phyloP scores from a whole-genome alignment of 2,113 vertebrate genomes.

The Callaeas wilsoni region DNA sequence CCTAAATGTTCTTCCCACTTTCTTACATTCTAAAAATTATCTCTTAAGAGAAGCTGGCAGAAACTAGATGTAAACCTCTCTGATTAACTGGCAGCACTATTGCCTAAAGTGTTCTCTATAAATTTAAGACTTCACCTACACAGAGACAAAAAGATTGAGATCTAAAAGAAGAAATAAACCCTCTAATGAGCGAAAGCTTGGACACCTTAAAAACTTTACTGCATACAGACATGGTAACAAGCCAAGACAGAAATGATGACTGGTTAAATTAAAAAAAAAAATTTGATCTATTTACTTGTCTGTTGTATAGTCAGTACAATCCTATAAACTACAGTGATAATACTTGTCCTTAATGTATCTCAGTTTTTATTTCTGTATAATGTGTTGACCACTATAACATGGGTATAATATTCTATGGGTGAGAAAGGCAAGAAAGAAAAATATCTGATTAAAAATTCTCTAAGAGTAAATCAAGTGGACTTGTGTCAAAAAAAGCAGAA shows the following conservation, averaged over 20 bases:
- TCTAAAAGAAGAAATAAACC: neutral
- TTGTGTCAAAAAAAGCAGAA: neutral
- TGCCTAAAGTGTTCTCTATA: neutral
- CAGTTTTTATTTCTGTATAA: neutral
- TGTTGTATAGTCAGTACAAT: neutral
- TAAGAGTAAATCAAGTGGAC: neutral
- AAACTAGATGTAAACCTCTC: neutral
- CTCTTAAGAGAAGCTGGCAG: neutral
- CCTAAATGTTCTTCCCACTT: neutral
- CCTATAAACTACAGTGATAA: neutral
- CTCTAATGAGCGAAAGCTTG: neutral
- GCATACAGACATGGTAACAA: neutral
- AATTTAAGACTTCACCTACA: neutral
- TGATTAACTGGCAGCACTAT: neutral
- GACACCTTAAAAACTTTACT: neutral
- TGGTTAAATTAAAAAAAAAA: neutral
- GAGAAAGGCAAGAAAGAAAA: neutral
- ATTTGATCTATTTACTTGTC: neutral
- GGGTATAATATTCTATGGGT: neutral
- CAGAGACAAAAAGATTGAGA: neutral
- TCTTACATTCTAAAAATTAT: neutral
- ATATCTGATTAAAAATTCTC: neutral
- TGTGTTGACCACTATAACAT: neutral
- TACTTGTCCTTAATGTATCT: neutral
- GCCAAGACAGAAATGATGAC: neutral